Base-by-base conservation (phyloP, 2,113 vertebrate species). In the Prunella fulvescens region DNA sequence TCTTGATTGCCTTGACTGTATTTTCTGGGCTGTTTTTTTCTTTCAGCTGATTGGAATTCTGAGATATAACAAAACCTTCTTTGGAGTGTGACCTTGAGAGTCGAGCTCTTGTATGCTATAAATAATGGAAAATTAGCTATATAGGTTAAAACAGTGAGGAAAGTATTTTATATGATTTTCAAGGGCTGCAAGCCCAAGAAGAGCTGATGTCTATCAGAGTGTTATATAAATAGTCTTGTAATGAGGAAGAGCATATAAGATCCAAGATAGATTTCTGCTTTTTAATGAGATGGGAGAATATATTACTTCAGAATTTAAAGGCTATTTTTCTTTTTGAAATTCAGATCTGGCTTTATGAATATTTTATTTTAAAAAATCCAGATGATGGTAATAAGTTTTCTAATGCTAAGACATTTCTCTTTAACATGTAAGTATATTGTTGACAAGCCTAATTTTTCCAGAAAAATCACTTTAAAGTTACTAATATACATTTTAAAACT, bases 301-400 rank as follows among this genome's bases (percentile, higher is more conserved):
- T 85, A 94, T 93, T 92, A 85, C 81, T 89, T 81, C 64, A 80
- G 73, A 96, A 95, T 94, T 84, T 95, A 95, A 89, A 95, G 79
- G 62, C 58, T 95, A 94, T 93, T 92, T 93, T 94, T 95, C 94
- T 96, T 91, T 85, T 81, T 81, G 85, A 95, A 96, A 96, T 91
- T 92, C 85, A 90, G 74, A 96, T 91, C 48, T 82, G 65, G 54
- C 81, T 90, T 95, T 88, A 94, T 97, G 86, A 93, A 96, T 96
- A 92, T 95, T 96, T 95, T 93, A 94, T 77, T 94, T 93, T 53
- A 0, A 94, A 94, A 94, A 80, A 80, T 56, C 25, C 78, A 92
- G 47, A 85, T 5, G 54, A 95, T 42, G 44, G 71, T 47, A 96
- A 54, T 92, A 90, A 64, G 82, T 86, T 95, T 88, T 69, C 70